Evolutionary conservation across 1,140 invertebrate species (phyloP), one percentile per base, ranked within the genome.

Genomic region (Papilio machaon): DNA sequence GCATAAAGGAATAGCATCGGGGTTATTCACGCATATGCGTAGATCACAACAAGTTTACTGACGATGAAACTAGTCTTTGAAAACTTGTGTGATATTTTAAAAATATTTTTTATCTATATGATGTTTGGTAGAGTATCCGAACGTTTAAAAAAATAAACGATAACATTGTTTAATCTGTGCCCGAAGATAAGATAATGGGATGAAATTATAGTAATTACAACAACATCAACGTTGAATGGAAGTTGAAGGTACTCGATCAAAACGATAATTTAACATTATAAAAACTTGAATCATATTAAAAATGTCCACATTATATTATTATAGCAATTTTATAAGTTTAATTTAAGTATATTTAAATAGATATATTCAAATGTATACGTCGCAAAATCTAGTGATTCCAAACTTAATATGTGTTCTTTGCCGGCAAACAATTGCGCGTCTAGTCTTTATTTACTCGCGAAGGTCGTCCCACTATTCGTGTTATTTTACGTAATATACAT

Each of bases 111-210:
- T 76, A 76, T 30, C 23, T 49, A 49, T n/a, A 30, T 38, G n/a
- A 76, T 30, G 10, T 54, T 76, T 49, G 9, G 46, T 47, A 76
- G 17, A 73, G 35, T 47, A 73, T 73, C 43, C 73, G 43, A 73
- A 73, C 73, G 73, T 47, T 73, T 7, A 47, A 73, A 30, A 30
- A 73, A 73, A 70, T 30, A 73, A 2, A 8, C 19, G 74, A 76
- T 76, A 76, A 76, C 74, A 76, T 76, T 76, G 74, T 76, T 76
- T 76, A 76, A 76, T 76, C 74, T 76, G 74, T 76, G 74, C 43
- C 23, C 46, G 11, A 47, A 9, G 74, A 76, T 76, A 76, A 76
- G 74, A 76, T 76, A 46, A 46, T 74, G 38, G 73, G 38, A 74
- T 47, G 38, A 74, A 74, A 74, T 47, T 74, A 74, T 74, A 47